phyloP scores from a whole-genome alignment of 2,888 invertebrate species.

The Brenthis hecate region DNA sequence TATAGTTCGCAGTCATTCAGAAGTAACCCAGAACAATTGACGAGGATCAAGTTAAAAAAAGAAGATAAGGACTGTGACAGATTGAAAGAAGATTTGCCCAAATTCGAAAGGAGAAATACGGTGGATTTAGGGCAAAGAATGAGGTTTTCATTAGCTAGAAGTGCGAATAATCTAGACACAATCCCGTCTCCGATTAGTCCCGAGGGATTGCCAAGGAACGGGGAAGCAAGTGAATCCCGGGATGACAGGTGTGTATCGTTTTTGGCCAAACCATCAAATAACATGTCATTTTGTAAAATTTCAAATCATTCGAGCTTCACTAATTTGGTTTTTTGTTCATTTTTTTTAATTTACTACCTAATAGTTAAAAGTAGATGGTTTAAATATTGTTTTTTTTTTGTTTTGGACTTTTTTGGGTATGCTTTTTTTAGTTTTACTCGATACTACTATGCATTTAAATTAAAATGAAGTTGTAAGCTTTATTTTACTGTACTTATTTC shows the following conservation, averaged over 20 bases:
- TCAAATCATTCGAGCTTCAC: constrained; percentile 16
- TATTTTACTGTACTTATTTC: too few relatives aligned
- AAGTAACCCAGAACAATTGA: constrained; percentile 81
- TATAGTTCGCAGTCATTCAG: constrained; percentile 92
- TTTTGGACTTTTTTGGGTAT: too few relatives aligned
- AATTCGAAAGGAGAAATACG: constrained; percentile 75
- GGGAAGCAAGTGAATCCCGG: constrained; percentile 29
- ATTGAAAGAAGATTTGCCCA: constrained; percentile 58
- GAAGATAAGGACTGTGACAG: constrained; percentile 57
- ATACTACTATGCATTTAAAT: too few relatives aligned
- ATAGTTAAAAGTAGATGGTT: too few relatives aligned
- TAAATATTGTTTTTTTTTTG: too few relatives aligned
- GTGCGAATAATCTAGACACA: constrained; percentile 66
- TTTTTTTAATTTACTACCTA: too few relatives aligned
- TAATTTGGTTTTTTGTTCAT: not conserved
- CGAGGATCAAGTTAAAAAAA: constrained; percentile 68
- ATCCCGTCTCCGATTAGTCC: constrained; percentile 58
- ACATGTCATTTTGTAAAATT: constrained; percentile 1
- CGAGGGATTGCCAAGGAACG: constrained; percentile 29
- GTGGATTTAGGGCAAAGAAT: constrained; percentile 75
- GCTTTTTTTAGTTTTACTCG: too few relatives aligned
- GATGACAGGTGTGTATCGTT: constrained; percentile 39
- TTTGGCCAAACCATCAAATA: constrained; percentile 11
- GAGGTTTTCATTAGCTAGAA: constrained; percentile 69
- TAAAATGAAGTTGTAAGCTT: too few relatives aligned